Conservation (phyloP, 2,888 invertebrate genomes). For the Metalampra italica region DNA sequence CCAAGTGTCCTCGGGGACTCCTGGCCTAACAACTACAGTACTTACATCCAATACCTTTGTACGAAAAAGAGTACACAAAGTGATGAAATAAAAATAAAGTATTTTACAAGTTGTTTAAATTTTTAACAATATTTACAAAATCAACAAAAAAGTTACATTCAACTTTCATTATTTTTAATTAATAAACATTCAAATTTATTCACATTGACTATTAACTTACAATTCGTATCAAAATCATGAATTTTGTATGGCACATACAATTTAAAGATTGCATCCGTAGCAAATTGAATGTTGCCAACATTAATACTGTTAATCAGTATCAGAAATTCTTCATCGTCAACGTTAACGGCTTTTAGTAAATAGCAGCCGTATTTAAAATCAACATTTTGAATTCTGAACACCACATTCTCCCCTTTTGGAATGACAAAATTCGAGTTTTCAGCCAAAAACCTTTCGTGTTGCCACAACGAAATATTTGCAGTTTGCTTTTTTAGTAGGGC, state of each 20-base stretch:
- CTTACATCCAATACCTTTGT: too few relatives aligned
- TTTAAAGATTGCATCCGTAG: constrained; percentile 39
- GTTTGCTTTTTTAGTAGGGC: constrained; percentile 64
- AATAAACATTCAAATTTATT: constrained; percentile 55
- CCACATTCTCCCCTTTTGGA: constrained; percentile 44
- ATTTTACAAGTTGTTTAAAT: too few relatives aligned
- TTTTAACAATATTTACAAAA: neutral
- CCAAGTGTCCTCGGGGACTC: too few relatives aligned
- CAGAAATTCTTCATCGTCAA: constrained; percentile 33
- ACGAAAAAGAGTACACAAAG: too few relatives aligned
- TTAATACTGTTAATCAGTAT: constrained; percentile 48
- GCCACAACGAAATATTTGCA: constrained; percentile 68
- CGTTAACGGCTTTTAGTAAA: constrained; percentile 41
- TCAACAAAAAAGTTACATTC: too few relatives aligned
- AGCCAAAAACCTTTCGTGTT: constrained; percentile 73
- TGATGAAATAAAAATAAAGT: too few relatives aligned
- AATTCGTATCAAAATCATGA: constrained; percentile 27
- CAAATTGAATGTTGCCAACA: constrained; percentile 35
- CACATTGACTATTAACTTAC: constrained; percentile 54
- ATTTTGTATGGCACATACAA: constrained; percentile 53
- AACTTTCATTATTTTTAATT: constrained; percentile 14
- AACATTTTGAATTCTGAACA: constrained; percentile 45
- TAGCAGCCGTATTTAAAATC: constrained; percentile 51
- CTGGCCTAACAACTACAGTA: too few relatives aligned
- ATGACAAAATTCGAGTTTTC: constrained; percentile 59